Evolutionary conservation across 1,140 invertebrate genomes (phyloP).

Genomic region (Trichomalopsis sarcophagae): DNA sequence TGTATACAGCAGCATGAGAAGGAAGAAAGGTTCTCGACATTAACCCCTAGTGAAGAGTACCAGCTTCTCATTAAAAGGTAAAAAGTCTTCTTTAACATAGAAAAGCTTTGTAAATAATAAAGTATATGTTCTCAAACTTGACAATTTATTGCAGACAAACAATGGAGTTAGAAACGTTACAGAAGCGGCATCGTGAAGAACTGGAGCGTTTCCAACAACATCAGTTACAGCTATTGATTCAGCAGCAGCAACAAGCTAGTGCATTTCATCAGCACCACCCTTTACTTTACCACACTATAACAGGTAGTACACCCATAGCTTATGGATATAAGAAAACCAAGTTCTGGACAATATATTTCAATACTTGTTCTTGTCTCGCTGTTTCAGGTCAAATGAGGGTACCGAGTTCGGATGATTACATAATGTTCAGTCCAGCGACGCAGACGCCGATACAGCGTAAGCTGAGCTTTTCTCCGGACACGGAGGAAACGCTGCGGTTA

Average conservation of each 20-base stretch:
- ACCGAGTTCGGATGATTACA: slow-evolving; percentile 69
- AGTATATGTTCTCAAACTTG: not conserved
- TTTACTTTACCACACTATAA: slow-evolving; percentile 70
- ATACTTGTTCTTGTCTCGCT: not conserved
- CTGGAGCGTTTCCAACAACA: slow-evolving; percentile 72
- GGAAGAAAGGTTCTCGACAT: slow-evolving; percentile 65
- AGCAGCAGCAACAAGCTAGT: slow-evolving; percentile 72
- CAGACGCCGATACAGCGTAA: slow-evolving; percentile 70
- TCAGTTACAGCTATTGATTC: slow-evolving; percentile 70
- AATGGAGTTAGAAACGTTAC: slow-evolving; percentile 70
- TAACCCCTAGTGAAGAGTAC: slow-evolving; percentile 73
- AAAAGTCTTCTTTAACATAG: slow-evolving; percentile 34
- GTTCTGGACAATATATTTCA: not conserved
- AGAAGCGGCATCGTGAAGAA: slow-evolving; percentile 71
- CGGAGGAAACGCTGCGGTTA: slow-evolving; percentile 70
- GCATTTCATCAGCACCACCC: slow-evolving; percentile 71
- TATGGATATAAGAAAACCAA: not conserved
- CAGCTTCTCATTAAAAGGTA: slow-evolving; percentile 73
- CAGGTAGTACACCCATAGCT: slow-evolving; percentile 54
- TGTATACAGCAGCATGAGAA: slow-evolving; percentile 63
- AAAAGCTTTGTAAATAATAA: slow-evolving; percentile 2
- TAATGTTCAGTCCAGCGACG: slow-evolving; percentile 71
- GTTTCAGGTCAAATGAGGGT: slow-evolving; percentile 66
- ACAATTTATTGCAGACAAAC: slow-evolving; percentile 67
- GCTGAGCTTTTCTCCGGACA: slow-evolving; percentile 68